phyloP scores from a whole-genome alignment of 2,113 vertebrate genomes.

The Ceuthmochares aereus region DNA sequence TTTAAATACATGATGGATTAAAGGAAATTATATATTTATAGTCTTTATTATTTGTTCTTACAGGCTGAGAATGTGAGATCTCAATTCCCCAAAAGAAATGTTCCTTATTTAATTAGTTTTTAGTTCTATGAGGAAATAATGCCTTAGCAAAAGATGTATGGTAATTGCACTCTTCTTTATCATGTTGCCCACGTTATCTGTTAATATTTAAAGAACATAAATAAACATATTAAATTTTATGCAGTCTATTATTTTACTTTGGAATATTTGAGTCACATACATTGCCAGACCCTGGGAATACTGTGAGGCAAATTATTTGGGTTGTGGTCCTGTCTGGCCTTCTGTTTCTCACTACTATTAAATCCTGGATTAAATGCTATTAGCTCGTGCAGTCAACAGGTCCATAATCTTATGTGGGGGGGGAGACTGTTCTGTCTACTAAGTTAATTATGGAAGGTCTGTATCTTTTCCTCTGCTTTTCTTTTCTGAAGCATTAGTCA shows the following conservation, averaged over 20 bases:
- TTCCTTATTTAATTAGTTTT: neutral
- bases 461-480: slow-evolving; percentile 61
- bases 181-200: neutral
- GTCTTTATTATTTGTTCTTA: neutral
- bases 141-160: neutral
- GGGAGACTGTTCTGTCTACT: slow-evolving; percentile 23
- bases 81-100: neutral
- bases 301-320: neutral
- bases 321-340: neutral
- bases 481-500: slow-evolving; percentile 63
- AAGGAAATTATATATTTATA: neutral
- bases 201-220: neutral
- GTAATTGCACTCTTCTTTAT: neutral
- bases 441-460: slow-evolving; percentile 59
- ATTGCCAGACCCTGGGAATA: neutral
- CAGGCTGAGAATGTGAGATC: neutral
- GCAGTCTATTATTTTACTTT: neutral
- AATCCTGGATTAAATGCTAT: slow-evolving; percentile 57
- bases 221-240: neutral
- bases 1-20: neutral
- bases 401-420: slow-evolving; percentile 36
- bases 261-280: neutral
- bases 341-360: slow-evolving; percentile 23
- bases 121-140: neutral
- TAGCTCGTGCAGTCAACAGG: slow-evolving; percentile 40